Evolutionary conservation across 1,140 invertebrate species (phyloP).

Genomic region (Zaprionus davidi): DNA sequence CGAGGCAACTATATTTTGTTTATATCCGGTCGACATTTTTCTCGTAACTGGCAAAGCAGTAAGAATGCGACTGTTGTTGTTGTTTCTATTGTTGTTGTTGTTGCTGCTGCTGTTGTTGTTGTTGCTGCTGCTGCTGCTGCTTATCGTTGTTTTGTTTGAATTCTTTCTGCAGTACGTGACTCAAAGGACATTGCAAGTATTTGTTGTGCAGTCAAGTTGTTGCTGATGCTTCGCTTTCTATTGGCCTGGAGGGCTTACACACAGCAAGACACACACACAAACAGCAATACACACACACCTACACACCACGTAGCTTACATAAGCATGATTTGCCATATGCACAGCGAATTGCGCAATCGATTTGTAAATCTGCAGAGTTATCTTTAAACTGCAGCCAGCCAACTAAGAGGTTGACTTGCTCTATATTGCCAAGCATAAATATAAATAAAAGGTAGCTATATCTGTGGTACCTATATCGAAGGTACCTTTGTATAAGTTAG

Average conservation of each 20-base stretch:
- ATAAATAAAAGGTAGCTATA: no score
- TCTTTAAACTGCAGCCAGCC: neutral
- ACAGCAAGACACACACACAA: slow-evolving; percentile 2
- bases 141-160: slow-evolving; percentile 58
- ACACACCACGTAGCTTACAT: slow-evolving; percentile 37
- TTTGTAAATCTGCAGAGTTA: slow-evolving; percentile 1
- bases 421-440: no score
- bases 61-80: slow-evolving; percentile 30
- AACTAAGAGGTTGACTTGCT: no score
- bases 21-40: slow-evolving; percentile 59
- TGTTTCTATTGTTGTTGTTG: slow-evolving; percentile 10
- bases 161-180: slow-evolving; percentile 67
- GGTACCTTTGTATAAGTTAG: no score
- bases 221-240: neutral
- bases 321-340: slow-evolving; percentile 57
- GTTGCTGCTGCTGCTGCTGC: slow-evolving; percentile 35
- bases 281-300: neutral
- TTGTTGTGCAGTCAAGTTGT: slow-evolving; percentile 44
- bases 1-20: slow-evolving; percentile 62
- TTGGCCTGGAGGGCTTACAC: slow-evolving; percentile 13
- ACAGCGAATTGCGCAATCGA: neutral
- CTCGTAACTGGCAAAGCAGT: slow-evolving; percentile 28
- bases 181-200: slow-evolving; percentile 69
- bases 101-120: slow-evolving; percentile 6
- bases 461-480: no score